phyloP scores from a whole-genome alignment of 2,797 vertebrate genomes.

The Takifugu ocellatus region DNA sequence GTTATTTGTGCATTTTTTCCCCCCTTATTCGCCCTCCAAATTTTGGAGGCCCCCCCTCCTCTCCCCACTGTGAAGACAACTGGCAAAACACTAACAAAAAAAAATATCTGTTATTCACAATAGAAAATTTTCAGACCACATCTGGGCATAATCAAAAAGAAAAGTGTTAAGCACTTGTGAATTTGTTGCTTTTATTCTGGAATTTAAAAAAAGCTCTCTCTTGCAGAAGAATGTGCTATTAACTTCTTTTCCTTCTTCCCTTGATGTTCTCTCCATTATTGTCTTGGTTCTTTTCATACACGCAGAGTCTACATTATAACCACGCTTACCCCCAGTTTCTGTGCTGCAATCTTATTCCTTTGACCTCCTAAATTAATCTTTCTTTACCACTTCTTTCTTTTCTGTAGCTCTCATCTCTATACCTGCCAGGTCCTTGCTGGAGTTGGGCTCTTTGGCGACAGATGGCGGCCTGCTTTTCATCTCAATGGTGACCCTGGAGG shows the following conservation, averaged over 20 bases:
- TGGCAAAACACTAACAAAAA: not conserved
- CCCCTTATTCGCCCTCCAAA: no score
- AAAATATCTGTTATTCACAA: not conserved
- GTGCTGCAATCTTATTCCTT: constrained; percentile 11
- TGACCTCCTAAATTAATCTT: constrained; percentile 1
- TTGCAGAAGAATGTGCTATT: not conserved
- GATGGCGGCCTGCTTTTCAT: constrained; percentile 74
- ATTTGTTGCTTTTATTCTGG: not conserved
- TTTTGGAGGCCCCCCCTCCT: no score
- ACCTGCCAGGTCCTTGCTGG: constrained; percentile 71
- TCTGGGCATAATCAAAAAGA: not conserved
- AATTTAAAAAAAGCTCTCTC: constrained; percentile 8
- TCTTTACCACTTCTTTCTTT: not conserved
- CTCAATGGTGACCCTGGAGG: constrained; percentile 77
- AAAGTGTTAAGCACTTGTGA: not conserved
- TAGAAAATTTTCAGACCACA: not conserved
- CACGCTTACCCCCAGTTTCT: constrained; percentile 15
- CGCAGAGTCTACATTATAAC: constrained; percentile 15
- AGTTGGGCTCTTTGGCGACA: constrained; percentile 72
- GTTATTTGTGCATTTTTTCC: no score
- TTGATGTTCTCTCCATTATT: constrained; percentile 22
- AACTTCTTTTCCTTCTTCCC: no score
- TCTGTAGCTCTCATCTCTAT: constrained; percentile 21
- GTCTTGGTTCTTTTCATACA: constrained; percentile 16
- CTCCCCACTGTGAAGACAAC: not conserved